These are phyloP conservation scores for Anguilla marmorata DNA, from an alignment of 2,797 vertebrate species.

Conservation along the genomic window DNA sequence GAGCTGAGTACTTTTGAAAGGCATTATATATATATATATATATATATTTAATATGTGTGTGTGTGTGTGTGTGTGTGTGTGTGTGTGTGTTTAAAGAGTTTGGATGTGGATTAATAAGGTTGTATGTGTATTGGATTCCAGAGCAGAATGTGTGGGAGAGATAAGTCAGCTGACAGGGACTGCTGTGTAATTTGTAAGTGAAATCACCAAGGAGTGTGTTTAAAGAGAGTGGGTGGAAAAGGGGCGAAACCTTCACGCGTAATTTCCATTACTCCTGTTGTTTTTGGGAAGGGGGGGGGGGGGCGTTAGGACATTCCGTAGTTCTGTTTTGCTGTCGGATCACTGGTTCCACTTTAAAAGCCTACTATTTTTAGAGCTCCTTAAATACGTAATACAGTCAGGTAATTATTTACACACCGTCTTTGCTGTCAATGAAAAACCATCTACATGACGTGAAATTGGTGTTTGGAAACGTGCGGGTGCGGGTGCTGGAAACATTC, in stretches of 20 bases:
- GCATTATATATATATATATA: background rate
- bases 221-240: background rate
- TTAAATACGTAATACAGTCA: background rate
- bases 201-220: background rate
- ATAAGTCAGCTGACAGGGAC: background rate
- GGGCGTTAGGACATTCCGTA: background rate
- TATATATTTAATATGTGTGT: too few relatives aligned
- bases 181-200: background rate
- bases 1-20: background rate
- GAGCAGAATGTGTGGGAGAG: background rate
- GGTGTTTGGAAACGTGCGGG: too few relatives aligned
- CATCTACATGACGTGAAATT: background rate
- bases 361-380: background rate
- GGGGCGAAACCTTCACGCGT: background rate
- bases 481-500: background rate
- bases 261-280: background rate
- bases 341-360: background rate
- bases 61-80: too few relatives aligned
- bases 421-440: background rate
- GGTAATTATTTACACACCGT: slow-evolving; percentile 6
- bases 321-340: background rate
- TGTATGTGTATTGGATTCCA: background rate
- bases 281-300: background rate
- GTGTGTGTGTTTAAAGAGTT: background rate
- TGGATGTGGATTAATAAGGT: background rate